phyloP scores from a whole-genome alignment of 2,797 vertebrate genomes.

The Falco cherrug region DNA sequence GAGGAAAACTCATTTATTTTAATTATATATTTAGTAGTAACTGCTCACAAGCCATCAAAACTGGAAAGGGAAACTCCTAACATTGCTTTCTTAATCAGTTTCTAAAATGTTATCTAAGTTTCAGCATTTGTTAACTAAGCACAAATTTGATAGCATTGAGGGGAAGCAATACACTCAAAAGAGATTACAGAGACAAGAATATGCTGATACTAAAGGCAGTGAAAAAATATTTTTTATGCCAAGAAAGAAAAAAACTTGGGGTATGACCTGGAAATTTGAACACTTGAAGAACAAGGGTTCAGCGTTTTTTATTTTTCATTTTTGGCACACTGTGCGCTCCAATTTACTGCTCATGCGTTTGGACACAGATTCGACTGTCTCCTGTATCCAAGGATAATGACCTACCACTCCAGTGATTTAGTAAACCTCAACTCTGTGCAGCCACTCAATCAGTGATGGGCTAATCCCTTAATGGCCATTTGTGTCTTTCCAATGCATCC shows the following conservation, averaged over 20 bases:
- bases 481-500: constrained; percentile 70
- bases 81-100: constrained; percentile 18
- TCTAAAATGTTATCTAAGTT: constrained; percentile 54
- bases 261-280: constrained; percentile 72
- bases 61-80: constrained; percentile 8
- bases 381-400: constrained; percentile 75
- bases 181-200: constrained; percentile 66
- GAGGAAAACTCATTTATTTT: constrained; percentile 4
- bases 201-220: constrained; percentile 58
- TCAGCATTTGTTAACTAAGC: constrained; percentile 52
- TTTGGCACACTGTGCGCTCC: constrained; percentile 52
- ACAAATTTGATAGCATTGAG: constrained; percentile 60
- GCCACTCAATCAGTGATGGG: constrained; percentile 61
- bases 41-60: neutral
- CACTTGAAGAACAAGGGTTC: constrained; percentile 59
- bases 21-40: neutral
- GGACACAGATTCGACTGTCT: constrained; percentile 66
- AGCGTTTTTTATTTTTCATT: constrained; percentile 33
- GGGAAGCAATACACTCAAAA: constrained; percentile 56
- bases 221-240: constrained; percentile 54
- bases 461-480: constrained; percentile 84
- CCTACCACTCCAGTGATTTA: constrained; percentile 76
- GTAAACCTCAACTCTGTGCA: constrained; percentile 57
- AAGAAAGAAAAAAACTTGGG: constrained; percentile 33
- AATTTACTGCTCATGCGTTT: constrained; percentile 68